These are phyloP conservation scores for Calliphora vicina DNA, from an alignment of 1,140 invertebrate species.

Conservation along the genomic window DNA sequence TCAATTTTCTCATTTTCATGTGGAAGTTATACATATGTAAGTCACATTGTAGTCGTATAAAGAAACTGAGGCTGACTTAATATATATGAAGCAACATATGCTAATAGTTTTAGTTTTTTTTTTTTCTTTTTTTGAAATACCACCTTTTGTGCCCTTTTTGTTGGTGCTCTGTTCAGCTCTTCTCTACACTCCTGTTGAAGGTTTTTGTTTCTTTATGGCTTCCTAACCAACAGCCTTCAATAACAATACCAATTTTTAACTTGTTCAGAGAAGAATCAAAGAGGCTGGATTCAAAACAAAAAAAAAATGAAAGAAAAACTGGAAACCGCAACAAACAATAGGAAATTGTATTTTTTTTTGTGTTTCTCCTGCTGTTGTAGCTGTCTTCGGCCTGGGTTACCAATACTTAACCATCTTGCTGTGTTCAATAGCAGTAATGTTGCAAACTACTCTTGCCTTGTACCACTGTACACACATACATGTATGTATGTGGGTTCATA, in stretches of 20 bases:
- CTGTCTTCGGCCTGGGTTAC: not conserved
- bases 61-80: not conserved
- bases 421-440: not conserved
- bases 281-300: not conserved
- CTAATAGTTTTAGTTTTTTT: slow-evolving; percentile 2
- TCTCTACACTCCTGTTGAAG: not conserved
- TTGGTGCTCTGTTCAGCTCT: not conserved
- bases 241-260: slow-evolving; percentile 9
- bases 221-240: slow-evolving; percentile 1
- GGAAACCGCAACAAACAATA: slow-evolving; percentile 22
- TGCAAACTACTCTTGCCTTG: not conserved
- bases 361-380: not conserved
- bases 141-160: not conserved
- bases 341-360: slow-evolving; percentile 26
- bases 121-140: not conserved
- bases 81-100: not conserved
- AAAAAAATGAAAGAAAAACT: not conserved
- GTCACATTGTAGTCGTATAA: not conserved
- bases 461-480: not conserved
- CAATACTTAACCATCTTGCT: not conserved
- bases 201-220: not conserved
- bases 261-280: not conserved
- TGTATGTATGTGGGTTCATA: not conserved
- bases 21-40: not conserved
- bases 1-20: not conserved